These are phyloP conservation scores for Psephotus haematonotus DNA, from an alignment of 2,113 vertebrate species.

Conservation along the genomic window DNA sequence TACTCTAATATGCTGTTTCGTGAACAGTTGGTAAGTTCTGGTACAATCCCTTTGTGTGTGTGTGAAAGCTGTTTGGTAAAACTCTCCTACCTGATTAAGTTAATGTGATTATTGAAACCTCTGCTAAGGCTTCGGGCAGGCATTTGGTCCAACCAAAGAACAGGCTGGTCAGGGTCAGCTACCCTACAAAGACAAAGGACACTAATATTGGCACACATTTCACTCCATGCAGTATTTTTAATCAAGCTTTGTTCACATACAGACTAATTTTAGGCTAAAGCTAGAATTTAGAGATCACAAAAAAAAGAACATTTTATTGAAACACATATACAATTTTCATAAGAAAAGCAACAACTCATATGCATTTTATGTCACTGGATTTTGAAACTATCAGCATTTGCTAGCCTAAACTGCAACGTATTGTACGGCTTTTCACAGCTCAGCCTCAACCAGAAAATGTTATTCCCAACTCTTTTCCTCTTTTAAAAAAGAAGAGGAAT, in stretches of 20 bases:
- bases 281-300: not conserved
- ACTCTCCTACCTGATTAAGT: slow-evolving; percentile 87
- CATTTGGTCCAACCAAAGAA: slow-evolving; percentile 98
- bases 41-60: not conserved
- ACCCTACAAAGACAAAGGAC: slow-evolving; percentile 78
- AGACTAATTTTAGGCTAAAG: not conserved
- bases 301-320: not conserved
- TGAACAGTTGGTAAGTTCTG: not conserved
- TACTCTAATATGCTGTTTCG: not conserved
- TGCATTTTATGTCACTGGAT: not conserved
- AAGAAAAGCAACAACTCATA: not conserved
- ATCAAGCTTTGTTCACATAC: not conserved
- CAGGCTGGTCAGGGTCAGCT: slow-evolving; percentile 96
- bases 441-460: not conserved
- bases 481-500: not conserved
- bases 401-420: not conserved
- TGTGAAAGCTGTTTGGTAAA: not conserved
- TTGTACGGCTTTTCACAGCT: not conserved
- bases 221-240: not conserved
- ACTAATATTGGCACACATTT: not conserved
- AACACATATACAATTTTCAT: fast-evolving
- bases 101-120: slow-evolving; percentile 98
- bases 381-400: not conserved
- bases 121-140: slow-evolving; percentile 91
- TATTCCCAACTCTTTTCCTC: not conserved